phyloP scores from a whole-genome alignment of 1,140 invertebrate genomes.

The Drosophila orena region DNA sequence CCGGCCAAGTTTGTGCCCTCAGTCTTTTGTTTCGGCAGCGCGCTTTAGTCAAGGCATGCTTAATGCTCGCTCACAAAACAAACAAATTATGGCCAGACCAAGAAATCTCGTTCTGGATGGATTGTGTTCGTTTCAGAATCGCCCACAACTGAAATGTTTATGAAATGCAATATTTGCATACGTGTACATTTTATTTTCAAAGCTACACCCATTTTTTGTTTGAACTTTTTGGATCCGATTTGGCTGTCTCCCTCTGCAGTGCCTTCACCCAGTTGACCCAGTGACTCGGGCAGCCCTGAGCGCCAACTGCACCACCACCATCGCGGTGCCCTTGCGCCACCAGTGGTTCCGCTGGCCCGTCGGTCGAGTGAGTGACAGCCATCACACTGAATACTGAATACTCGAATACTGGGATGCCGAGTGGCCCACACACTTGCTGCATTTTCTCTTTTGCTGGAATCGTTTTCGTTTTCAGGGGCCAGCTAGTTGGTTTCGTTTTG shows the following conservation, averaged over 20 bases:
- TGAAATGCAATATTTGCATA: not conserved
- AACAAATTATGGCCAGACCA: not conserved
- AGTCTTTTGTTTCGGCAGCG: constrained; percentile 67
- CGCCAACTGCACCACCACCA: constrained; percentile 10
- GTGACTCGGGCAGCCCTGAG: constrained; percentile 39
- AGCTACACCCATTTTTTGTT: not conserved
- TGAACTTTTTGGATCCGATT: not conserved
- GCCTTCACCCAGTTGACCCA: constrained; percentile 59
- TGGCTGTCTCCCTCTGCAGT: not conserved
- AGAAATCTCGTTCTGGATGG: not conserved
- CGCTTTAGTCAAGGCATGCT: constrained; percentile 4
- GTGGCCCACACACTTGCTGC: constrained; percentile 45
- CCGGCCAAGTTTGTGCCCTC: constrained; percentile 64
- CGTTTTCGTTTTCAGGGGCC: constrained; percentile 71
- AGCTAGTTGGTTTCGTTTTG: constrained; percentile 62
- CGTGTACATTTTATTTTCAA: not conserved
- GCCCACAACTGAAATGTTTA: too few species aligned
- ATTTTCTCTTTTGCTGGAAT: constrained; percentile 72
- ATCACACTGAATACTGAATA: constrained; percentile 46
- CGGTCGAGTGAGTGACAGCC: constrained; percentile 62
- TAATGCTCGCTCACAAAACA: not conserved
- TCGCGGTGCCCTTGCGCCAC: constrained; percentile 12
- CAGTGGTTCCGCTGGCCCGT: constrained; percentile 12
- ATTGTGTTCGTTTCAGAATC: not conserved
- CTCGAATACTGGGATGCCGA: constrained; percentile 32